Base-by-base conservation (phyloP, 64 coral and sea anemone genomes). In the Platygyra sinensis region DNA sequence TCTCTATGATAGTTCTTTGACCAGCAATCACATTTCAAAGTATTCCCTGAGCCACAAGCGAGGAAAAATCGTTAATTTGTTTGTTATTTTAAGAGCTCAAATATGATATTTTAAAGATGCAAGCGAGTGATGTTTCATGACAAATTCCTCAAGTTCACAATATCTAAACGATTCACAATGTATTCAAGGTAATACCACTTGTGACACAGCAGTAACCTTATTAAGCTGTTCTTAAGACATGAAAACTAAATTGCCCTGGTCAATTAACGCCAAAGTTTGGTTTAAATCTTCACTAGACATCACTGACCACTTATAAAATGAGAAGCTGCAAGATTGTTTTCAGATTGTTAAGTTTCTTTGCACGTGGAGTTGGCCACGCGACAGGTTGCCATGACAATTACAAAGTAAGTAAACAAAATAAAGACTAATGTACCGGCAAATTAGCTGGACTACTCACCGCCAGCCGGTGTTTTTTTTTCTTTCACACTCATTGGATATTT, bases 71-170 rank as follows among this genome's bases (percentile, higher is more conserved):
- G 81, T 29, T 85, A 85, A 85, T 72, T 85, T 85, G 81, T 85
- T 85, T 85, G 81, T 85, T 46, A 71, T 72, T 85, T 85, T 36
- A 85, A 85, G 81, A 71, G 81, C 14, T 8, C 81, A 85, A 85
- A 72, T 62, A 85, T 85, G 63, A 85, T 85, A 85, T 85, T 85
- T 33, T 0, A 24, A 85, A 67, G 62, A 50, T 9, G 36, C 29
- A 52, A 71, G 81, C 81, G 62, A 51, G 42, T 83, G 52, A 72
- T 71, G 63, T 85, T 85, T 85, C 81, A 85, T 85, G 81, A 85
- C 63, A 38, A 81, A 85, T 33, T 31, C 61, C 2, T 69, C 24
- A 85, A 51, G 24, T 14, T 18, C 12, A 52, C 63, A 85, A 85
- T 85, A 85, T 85, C 62, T 24, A 28, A 52, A 10, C 9, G 71